A percentile compares a stretch with the other conserved stretches of the same genome.
Conservation (phyloP, 2,797 vertebrate species). For the Spea hammondii region DNA sequence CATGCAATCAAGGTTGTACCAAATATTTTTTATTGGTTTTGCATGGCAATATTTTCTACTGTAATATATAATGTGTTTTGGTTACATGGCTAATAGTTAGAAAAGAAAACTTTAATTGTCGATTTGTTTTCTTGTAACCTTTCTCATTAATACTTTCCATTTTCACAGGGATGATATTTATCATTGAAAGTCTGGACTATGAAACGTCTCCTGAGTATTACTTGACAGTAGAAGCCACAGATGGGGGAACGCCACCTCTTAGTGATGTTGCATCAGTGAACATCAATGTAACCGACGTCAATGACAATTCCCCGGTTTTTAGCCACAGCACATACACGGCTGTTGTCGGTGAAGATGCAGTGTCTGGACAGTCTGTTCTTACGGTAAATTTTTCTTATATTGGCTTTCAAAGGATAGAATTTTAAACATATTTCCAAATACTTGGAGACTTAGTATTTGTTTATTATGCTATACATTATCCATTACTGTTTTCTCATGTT, state of each 20-base stretch:
- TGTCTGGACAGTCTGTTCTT: constrained; percentile 81
- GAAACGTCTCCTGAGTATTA: constrained; percentile 90
- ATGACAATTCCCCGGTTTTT: constrained; percentile 89
- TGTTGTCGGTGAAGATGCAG: constrained; percentile 86
- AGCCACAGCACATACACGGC: constrained; percentile 86
- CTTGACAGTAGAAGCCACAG: constrained; percentile 90
- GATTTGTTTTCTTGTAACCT: neutral
- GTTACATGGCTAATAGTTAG: too few species aligned
- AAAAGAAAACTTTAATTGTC: too few species aligned
- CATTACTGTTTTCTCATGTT: too few species aligned
- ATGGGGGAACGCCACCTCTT: constrained; percentile 86
- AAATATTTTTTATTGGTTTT: too few species aligned
- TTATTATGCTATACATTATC: too few species aligned
- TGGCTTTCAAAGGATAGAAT: too few species aligned
- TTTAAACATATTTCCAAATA: too few species aligned
- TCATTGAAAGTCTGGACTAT: constrained; percentile 88
- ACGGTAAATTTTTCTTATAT: constrained; percentile 66
- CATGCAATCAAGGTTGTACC: too few species aligned
- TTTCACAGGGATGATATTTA: constrained; percentile 82
- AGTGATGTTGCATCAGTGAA: constrained; percentile 91
- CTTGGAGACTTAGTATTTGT: too few species aligned
- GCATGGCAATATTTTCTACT: too few species aligned
- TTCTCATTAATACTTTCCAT: neutral
- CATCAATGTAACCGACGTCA: constrained; percentile 92
- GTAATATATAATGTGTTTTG: too few species aligned